Evolutionary conservation across 37 sponge, comb jelly and placozoan genomes (phyloP).

Genomic region (Crambe crambe): DNA sequence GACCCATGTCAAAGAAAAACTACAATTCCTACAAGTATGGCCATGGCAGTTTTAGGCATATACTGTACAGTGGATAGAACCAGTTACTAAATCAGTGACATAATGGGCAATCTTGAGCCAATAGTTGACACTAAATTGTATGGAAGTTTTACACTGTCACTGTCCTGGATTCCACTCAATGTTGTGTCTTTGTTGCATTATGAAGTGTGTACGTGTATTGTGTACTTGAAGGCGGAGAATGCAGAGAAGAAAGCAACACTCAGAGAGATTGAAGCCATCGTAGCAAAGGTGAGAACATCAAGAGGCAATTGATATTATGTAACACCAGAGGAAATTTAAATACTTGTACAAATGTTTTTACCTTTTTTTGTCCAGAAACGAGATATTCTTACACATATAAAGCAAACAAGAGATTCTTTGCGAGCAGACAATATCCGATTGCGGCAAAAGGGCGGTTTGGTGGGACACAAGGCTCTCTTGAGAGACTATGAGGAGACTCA

Average conservation of each 20-base stretch:
- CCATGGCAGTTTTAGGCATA: too few relatives aligned
- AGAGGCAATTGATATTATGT: not conserved
- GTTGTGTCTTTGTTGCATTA: too few relatives aligned
- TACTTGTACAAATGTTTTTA: not conserved
- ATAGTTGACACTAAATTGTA: too few relatives aligned
- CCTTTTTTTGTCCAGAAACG: constrained; percentile 62
- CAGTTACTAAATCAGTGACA: too few relatives aligned
- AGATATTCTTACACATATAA: constrained; percentile 83
- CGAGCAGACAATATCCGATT: constrained; percentile 80
- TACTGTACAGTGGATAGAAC: too few relatives aligned
- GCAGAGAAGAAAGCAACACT: constrained; percentile 39
- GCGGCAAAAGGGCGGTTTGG: constrained; percentile 88
- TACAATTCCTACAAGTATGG: constrained; percentile 89
- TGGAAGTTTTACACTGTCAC: too few relatives aligned
- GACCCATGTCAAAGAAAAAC: constrained; percentile 98
- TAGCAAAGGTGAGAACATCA: constrained; percentile 54
- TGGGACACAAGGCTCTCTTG: constrained; percentile 84
- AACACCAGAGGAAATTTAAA: not conserved
- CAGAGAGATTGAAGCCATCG: constrained; percentile 49
- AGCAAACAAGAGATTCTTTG: constrained; percentile 90
- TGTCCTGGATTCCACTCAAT: too few relatives aligned
- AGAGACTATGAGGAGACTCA: constrained; percentile 89
- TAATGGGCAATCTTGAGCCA: too few relatives aligned
- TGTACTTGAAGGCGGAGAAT: constrained; percentile 70
- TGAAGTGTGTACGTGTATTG: not conserved